These are phyloP conservation scores for Poecilia gillii DNA, from an alignment of 2,797 vertebrate genomes.

Conservation along the genomic window DNA sequence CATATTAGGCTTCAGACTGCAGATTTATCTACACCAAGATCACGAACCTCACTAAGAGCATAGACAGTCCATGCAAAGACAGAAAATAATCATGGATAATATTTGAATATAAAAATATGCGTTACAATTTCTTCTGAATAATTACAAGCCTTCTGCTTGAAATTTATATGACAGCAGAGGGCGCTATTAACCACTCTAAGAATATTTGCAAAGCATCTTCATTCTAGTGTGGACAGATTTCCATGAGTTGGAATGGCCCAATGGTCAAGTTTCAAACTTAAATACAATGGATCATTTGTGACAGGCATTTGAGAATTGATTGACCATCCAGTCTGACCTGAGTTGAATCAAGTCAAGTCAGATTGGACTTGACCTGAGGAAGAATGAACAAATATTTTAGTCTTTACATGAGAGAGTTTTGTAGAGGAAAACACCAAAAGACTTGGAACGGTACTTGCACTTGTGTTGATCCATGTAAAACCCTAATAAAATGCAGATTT, in stretches of 20 bases:
- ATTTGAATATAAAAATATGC: not conserved
- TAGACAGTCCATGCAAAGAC: not conserved
- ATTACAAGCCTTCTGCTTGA: not conserved
- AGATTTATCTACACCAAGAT: not conserved
- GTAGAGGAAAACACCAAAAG: not conserved
- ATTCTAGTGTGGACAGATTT: not conserved
- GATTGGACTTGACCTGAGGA: not conserved
- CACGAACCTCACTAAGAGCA: not conserved
- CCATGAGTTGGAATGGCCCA: not conserved
- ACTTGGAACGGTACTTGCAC: not conserved
- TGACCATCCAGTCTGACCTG: not conserved
- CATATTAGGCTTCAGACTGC: not conserved
- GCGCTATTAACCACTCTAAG: conserved; percentile 29
- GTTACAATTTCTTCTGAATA: conserved; percentile 8
- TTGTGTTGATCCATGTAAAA: not conserved
- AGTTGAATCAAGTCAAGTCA: too few relatives aligned
- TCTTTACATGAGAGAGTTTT: not conserved
- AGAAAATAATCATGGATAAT: not conserved
- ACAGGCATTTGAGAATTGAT: not conserved
- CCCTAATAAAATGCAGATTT: not conserved
- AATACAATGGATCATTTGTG: too few relatives aligned
- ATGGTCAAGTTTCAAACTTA: not conserved
- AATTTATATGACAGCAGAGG: conserved; percentile 43
- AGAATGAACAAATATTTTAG: not conserved
- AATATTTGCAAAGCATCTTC: not conserved